Percentiles rank a stretch among this genome's conserved stretches.
These are phyloP conservation scores for Oligia fasciuncula DNA, from an alignment of 2,888 invertebrate genomes.

Conservation along the genomic window DNA sequence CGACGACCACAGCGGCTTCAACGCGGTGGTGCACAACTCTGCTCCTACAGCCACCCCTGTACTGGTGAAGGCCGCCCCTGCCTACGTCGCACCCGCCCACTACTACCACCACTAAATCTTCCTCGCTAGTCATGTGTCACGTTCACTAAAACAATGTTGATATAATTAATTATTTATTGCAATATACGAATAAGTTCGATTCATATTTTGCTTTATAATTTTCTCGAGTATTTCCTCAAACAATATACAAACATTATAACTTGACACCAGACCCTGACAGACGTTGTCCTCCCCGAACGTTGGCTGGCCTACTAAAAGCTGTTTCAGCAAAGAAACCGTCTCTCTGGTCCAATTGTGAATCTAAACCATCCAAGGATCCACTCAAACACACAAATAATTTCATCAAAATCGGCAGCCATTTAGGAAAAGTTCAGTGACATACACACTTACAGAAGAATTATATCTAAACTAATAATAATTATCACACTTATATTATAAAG, in stretches of 20 bases:
- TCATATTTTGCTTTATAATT: constrained; percentile 1
- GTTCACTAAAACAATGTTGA: constrained; percentile 35
- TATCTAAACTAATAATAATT: too few relatives aligned
- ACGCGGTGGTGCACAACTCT: constrained; percentile 75
- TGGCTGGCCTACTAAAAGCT: neutral
- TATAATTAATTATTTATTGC: constrained; percentile 47
- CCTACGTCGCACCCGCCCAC: constrained; percentile 60
- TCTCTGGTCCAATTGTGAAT: neutral
- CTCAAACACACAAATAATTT: neutral
- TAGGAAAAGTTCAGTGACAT: neutral
- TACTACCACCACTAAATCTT: constrained; percentile 61
- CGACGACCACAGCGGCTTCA: constrained; percentile 84
- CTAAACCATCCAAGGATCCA: too few relatives aligned
- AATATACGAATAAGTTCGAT: constrained; percentile 52
- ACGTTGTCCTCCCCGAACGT: neutral
- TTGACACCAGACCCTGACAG: neutral
- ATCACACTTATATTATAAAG: too few relatives aligned
- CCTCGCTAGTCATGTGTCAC: neutral
- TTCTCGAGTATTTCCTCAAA: neutral
- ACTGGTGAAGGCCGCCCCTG: constrained; percentile 52
- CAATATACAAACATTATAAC: neutral
- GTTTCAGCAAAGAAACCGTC: neutral
- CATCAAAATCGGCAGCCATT: neutral
- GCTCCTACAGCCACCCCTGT: constrained; percentile 66
- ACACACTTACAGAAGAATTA: neutral